Evolutionary conservation across 2,113 vertebrate species (phyloP), one percentile per base, ranked within the genome.

Genomic region (Chamaea fasciata): DNA sequence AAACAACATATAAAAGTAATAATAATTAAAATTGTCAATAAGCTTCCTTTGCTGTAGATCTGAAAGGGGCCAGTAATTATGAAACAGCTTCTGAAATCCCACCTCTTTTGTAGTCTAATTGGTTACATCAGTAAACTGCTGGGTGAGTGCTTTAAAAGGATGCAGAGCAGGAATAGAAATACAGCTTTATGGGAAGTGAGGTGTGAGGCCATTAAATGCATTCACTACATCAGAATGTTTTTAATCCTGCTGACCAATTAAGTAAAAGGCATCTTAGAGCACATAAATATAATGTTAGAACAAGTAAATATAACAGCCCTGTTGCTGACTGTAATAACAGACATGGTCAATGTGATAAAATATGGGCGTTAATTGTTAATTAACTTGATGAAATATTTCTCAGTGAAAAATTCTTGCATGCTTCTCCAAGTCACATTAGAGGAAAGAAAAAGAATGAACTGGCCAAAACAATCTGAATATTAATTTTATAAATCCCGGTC

Each of bases 161-260:
- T 85, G 65, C 91, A 95, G 96, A 94, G 53, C 87, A 97, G 97
- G 91, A 96, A 96, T 93, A 90, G 90, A 95, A 92, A 75, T 69
- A 41, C n/a, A 69, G 75, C 76, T 97, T 97, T 94, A 95, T 89
- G 63, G 89, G 89, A 94, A 92, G 85, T 94, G 95, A 97, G 96
- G 97, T 98, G 97, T 97, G 96, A 98, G 96, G 75, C 69, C 86
- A 81, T 97, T 97, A 97, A 97, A 96, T 60, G 74, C 70, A 71
- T 79, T 89, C 96, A 89, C 87, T 79, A 33, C 70, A 94, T 91
- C 85, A 95, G 73, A 92, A 91, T 71, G 74, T 90, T 97, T 97
- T 96, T 97, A 97, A 97, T 97, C 87, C 94, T 49, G 60, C 75
- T 84, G 89, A 92, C 94, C 97, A 96, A 97, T 98, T 97, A 97